phyloP scores from a whole-genome alignment of 2,797 vertebrate species.

The Cetoscarus ocellatus region DNA sequence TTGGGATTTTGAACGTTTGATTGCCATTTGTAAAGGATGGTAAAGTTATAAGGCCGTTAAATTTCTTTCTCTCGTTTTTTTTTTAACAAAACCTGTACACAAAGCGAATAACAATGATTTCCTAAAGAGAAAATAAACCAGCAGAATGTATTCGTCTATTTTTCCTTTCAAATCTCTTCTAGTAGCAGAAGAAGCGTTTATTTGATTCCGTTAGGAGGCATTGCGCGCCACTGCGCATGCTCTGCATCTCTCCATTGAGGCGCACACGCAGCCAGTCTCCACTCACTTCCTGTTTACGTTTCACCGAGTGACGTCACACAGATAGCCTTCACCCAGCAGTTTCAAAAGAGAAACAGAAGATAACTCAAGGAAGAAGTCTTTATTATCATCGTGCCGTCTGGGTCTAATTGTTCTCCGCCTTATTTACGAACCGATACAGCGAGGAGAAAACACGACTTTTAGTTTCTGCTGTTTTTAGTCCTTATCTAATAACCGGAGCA shows the following conservation, averaged over 20 bases:
- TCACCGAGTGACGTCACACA: slow-evolving; percentile 57
- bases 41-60: too few relatives aligned
- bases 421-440: neutral
- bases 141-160: too few relatives aligned
- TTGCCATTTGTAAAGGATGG: too few relatives aligned
- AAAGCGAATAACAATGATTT: too few relatives aligned
- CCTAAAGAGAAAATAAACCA: too few relatives aligned
- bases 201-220: too few relatives aligned
- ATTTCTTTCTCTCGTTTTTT: too few relatives aligned
- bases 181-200: too few relatives aligned
- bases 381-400: neutral
- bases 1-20: too few relatives aligned
- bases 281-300: slow-evolving; percentile 80
- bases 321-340: slow-evolving; percentile 24
- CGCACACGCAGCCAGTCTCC: neutral
- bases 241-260: neutral
- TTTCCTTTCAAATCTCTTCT: too few relatives aligned
- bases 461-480: neutral
- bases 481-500: neutral
- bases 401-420: too few relatives aligned
- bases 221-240: neutral
- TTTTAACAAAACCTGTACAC: too few relatives aligned
- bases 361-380: slow-evolving; percentile 27
- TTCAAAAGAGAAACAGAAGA: slow-evolving; percentile 38
- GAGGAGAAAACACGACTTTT: neutral